Evolutionary conservation across 2,888 invertebrate genomes (phyloP), one percentile per base, ranked within the genome.

Genomic region (Leptinotarsa peninsularis): DNA sequence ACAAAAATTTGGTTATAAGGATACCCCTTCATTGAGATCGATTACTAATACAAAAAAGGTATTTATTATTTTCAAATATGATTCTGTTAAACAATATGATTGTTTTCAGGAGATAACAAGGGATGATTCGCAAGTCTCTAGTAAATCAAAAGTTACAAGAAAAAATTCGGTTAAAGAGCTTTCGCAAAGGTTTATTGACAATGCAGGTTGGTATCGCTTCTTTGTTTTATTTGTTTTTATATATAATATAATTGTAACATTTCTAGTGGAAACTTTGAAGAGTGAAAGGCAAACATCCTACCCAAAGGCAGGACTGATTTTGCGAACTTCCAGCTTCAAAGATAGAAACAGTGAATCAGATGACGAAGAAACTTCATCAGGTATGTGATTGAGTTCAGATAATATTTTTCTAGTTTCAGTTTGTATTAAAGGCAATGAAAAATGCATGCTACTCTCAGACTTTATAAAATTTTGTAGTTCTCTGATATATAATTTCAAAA

Each of bases 141-240:
- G 14, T 50, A 58, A 49, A 50, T 82, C 86, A 68, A 87, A 86
- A 87, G 88, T 91, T 10, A 91, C 91, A 33, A 89, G 94, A n/a
- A 91, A 93, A 82, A 93, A 92, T 80, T 94, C 94, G 0, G 93
- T 94, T 17, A 94, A 94, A 85, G 94, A 93, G 73, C 90, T 94
- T 79, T 93, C 94, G n/a, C 93, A 94, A 85, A 94, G 94, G 87
- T 94, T 93, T 85, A 93, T 93, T 83, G 93, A 94, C 84, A 94
- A 92, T 86, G 91, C 92, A 82, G 90, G 90, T 90, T 83, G 82
- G 80, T 68, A 52, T 49, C 15, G 13, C 21, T 49, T 66, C 1
- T 13, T 23, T 15, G 15, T 2, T 3, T 15, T 58, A 2, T 43
- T 33, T 43, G 43, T 43, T 43, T 7, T 43, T 4, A 13, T 4